Conservation (phyloP, 2,888 invertebrate species). For the Zygaena filipendulae region DNA sequence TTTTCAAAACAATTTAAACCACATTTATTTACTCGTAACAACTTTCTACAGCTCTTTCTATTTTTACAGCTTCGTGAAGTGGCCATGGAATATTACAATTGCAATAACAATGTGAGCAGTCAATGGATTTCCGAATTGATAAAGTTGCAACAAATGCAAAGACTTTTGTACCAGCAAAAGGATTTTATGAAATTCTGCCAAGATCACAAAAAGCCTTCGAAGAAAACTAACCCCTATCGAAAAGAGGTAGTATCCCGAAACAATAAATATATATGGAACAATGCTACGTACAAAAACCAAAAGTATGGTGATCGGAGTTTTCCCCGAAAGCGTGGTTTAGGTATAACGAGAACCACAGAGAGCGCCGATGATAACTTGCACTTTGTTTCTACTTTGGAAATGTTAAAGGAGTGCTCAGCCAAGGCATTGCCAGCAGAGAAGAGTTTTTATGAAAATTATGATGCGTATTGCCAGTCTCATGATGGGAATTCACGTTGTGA, state of each 20-base stretch:
- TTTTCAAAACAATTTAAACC: too few relatives aligned
- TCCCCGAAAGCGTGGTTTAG: slow-evolving; percentile 40
- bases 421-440: slow-evolving; percentile 41
- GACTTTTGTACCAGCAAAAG: slow-evolving; percentile 48
- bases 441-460: slow-evolving; percentile 40
- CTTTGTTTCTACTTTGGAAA: slow-evolving; percentile 31
- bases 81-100: slow-evolving; percentile 78
- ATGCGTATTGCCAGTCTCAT: slow-evolving; percentile 38
- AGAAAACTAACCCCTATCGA: slow-evolving; percentile 24
- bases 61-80: slow-evolving; percentile 74
- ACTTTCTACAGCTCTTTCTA: too few relatives aligned
- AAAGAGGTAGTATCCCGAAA: slow-evolving; percentile 43
- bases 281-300: slow-evolving; percentile 36
- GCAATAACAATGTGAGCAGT: slow-evolving; percentile 60
- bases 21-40: too few relatives aligned
- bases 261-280: slow-evolving; percentile 54
- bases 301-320: slow-evolving; percentile 37
- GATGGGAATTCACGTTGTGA: slow-evolving; percentile 30
- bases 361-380: slow-evolving; percentile 29
- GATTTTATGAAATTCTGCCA: slow-evolving; percentile 42
- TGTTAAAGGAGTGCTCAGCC: slow-evolving; percentile 37
- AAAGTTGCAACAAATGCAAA: slow-evolving; percentile 47
- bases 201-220: slow-evolving; percentile 33
- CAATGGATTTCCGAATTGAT: slow-evolving; percentile 55
- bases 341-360: slow-evolving; percentile 31